Base-by-base conservation (phyloP, 2,113 vertebrate genomes). In the Prinia subflava region DNA sequence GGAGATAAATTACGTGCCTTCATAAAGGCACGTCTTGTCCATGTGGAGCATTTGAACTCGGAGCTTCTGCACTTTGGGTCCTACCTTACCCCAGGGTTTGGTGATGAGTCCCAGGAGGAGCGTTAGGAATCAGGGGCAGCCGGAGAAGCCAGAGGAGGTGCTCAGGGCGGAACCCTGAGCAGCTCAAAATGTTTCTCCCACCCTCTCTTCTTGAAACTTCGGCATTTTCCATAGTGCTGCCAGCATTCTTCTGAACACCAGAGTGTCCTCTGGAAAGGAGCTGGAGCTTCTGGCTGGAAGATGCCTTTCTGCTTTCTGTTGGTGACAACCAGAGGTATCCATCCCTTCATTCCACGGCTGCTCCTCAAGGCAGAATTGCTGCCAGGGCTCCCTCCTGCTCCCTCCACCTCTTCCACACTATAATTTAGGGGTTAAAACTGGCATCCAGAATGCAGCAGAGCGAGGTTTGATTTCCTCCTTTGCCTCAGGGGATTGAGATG, bases 371-470 rank as follows among this genome's bases (percentile, higher is more conserved):
- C 39, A 46, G 62, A 22, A 44, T 59, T 0, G 0, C 39, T 67
- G 44, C 14, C 52, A n/a, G 52, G 20, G 39, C 42, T 90, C 55
- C 67, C 19, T 94, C 39, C 78, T 76, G 73, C 69, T 69, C 67
- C 52, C 79, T 86, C 82, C 57, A 15, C 23, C 63, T 57, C 37
- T 83, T 14, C 25, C 35, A 27, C 33, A 1, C 88, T 67, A 2
- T 92, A 86, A 97, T 81, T 94, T 74, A 69, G 68, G 28, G 33
- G 23, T 75, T 89, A 50, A 67, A 92, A 9, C 49, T 50, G 35
- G 52, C 78, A 53, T 41, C 19, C 69, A 94, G 94, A 95, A 97
- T 95, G 96, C 20, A 37, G 94, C 74, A 90, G 90, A 69, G 47
- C 69, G 0, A 77, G 95, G 83, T 89, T 63, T 23, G 59, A 71